These are phyloP conservation scores for Holotrichia oblita DNA, from an alignment of 1,140 invertebrate genomes.

Conservation along the genomic window DNA sequence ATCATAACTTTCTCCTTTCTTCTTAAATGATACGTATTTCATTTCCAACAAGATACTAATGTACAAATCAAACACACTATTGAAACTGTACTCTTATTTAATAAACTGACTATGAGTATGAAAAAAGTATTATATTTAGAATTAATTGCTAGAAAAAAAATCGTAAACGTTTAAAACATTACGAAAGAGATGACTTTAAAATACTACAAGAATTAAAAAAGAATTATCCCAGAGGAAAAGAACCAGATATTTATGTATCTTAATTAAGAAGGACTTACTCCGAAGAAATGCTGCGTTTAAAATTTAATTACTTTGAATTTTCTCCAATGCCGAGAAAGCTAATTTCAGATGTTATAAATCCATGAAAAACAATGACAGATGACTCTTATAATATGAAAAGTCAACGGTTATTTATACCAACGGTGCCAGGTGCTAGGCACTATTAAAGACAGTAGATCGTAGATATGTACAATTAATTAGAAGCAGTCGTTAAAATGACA, in stretches of 20 bases:
- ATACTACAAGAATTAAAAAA: neutral
- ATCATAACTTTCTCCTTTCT: no score
- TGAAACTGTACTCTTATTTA: no score
- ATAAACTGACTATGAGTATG: no score
- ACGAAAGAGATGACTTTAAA: neutral
- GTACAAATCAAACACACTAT: no score
- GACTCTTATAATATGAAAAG: neutral
- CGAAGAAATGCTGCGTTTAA: neutral
- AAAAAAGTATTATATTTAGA: no score
- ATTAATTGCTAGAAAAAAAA: no score
- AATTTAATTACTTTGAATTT: slow-evolving; percentile 4
- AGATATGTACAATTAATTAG: no score
- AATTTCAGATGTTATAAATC: neutral
- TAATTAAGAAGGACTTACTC: neutral
- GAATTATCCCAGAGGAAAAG: neutral
- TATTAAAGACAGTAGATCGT: neutral
- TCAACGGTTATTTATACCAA: neutral
- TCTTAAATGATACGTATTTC: no score
- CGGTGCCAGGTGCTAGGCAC: neutral
- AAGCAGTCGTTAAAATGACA: no score
- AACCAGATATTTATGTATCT: neutral
- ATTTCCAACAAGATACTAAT: no score
- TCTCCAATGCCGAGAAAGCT: neutral
- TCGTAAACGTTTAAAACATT: no score
- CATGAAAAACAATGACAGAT: neutral